Base-by-base conservation (phyloP, 2,888 invertebrate genomes). In the Drosophila pseudotakahashii region DNA sequence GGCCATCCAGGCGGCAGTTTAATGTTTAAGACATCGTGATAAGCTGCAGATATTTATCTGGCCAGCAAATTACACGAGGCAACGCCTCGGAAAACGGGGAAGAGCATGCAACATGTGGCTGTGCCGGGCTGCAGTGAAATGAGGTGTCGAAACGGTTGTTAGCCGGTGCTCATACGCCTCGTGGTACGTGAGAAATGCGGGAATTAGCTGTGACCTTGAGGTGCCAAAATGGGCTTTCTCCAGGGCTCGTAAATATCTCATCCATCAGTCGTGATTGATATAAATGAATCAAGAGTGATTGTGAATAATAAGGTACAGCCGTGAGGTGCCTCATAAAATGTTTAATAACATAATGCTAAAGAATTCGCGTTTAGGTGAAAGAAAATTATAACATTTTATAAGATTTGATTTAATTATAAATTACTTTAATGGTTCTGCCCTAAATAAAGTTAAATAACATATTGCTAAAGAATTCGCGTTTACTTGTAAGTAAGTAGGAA, bases 1-100 rank as follows among this genome's bases (percentile, higher is more conserved):
- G 53, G 63, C 59, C 66, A 60, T 42, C 54, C 41, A 47, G 51
- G 64, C 70, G 63, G 81, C 82, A 82, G 83, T 74, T 85, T 80
- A 88, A 85, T 88, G 83, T 74, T 85, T 79, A 85, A 85, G 84
- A 75, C 83, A 85, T 88, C 84, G 86, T 88, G 84, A 85, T 85
- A 88, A 85, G 88, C 85, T 76, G 70, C 69, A 80, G 84, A 85
- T 88, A 75, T 79, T 85, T 85, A 85, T 85, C 84, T 80, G 75
- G 73, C 71, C 67, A 71, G 88, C 82, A 85, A 85, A 88, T 85
- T 85, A 88, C 88, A 88, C 75, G 86, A 73, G 81, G 82, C 85
- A 77, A 80, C 84, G 88, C 88, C 84, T 87, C 76, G 73, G 58
- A 78, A 78, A 78, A 39, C 51, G 23, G 47, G 26, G 50, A 50